Conservation (phyloP, 2,113 vertebrate species). For the Platysternon megacephalum region DNA sequence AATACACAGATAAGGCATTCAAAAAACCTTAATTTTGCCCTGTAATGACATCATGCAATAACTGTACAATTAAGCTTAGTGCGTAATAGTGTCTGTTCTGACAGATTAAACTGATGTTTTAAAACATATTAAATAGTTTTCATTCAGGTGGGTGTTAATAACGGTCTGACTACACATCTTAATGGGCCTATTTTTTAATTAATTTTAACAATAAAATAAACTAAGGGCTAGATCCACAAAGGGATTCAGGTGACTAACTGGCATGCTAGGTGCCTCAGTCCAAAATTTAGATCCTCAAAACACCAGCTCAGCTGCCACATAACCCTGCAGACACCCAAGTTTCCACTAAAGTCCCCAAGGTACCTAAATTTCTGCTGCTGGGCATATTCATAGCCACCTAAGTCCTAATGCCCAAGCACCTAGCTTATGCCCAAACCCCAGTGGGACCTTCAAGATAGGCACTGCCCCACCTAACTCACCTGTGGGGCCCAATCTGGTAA, state of each 20-base stretch:
- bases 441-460: neutral
- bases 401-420: neutral
- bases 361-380: neutral
- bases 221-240: neutral
- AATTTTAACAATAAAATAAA: neutral
- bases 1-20: accelerated
- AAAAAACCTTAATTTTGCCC: neutral
- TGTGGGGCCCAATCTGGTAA: neutral
- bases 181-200: neutral
- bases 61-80: neutral
- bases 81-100: neutral
- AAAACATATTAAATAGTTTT: neutral
- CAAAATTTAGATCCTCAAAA: neutral
- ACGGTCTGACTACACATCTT: neutral
- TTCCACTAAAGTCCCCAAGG: neutral
- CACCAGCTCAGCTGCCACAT: neutral
- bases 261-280: neutral
- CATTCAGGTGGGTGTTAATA: neutral
- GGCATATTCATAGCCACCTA: neutral
- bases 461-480: neutral
- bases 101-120: neutral
- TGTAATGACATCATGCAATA: neutral
- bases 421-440: neutral
- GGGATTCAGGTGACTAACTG: neutral
- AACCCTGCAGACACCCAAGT: neutral